Conservation (phyloP, 2,888 invertebrate species). For the Cabera pusaria region DNA sequence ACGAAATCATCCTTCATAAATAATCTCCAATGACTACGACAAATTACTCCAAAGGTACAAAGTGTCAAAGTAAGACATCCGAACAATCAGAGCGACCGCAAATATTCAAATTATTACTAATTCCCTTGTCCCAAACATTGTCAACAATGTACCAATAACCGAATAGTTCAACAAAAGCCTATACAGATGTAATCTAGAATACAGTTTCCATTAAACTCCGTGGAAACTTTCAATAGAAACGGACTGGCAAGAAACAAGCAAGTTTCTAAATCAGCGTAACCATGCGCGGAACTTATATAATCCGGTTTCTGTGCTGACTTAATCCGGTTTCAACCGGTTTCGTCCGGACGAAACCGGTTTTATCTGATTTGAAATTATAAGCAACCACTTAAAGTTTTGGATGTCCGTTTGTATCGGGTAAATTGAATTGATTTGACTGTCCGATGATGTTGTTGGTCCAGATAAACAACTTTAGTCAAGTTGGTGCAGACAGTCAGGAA, state of each 20-base stretch:
- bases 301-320: conserved; percentile 69
- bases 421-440: conserved; percentile 30
- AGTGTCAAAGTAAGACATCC: conserved; percentile 8
- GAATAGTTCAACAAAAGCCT: conserved; percentile 41
- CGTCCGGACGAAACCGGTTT: conserved; percentile 43
- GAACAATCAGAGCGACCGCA: conserved; percentile 19
- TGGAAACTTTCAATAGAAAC: conserved; percentile 45
- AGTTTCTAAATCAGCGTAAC: conserved; percentile 78
- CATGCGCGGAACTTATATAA: conserved; percentile 75
- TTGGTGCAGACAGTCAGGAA: conserved; percentile 16
- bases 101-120: conserved; percentile 38
- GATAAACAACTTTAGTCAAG: conserved; percentile 21
- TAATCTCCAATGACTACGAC: too few species aligned
- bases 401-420: conserved; percentile 29
- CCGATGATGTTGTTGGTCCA: conserved; percentile 20
- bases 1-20: too few species aligned
- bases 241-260: conserved; percentile 67
- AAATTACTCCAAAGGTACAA: too few species aligned
- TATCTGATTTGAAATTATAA: conserved; percentile 73
- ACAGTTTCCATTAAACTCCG: conserved; percentile 54
- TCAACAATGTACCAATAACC: conserved; percentile 38
- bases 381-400: conserved; percentile 48
- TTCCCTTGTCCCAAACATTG: conserved; percentile 34
- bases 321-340: conserved; percentile 50
- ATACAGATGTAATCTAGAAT: conserved; percentile 49